A percentile compares a stretch with the other conserved stretches of the same genome.
Evolutionary conservation across 2,888 invertebrate genomes (phyloP).

Genomic region (Tridacna gigas): DNA sequence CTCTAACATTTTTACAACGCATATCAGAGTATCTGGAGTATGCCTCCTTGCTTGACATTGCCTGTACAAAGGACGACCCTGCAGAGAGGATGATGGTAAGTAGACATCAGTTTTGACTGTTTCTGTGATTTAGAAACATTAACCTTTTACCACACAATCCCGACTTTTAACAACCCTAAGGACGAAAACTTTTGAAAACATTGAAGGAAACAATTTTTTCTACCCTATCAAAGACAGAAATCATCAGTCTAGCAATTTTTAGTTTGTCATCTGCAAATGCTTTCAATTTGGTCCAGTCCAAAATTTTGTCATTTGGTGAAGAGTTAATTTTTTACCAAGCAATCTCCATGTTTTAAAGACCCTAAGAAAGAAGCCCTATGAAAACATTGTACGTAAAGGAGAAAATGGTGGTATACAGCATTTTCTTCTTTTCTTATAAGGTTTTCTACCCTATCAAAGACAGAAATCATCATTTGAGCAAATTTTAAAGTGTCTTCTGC

Average conservation of each 20-base stretch:
- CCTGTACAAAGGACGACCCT: constrained; percentile 92
- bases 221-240: not conserved
- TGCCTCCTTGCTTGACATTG: constrained; percentile 90
- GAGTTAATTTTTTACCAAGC: not conserved
- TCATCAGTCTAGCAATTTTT: not conserved
- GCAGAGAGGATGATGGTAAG: constrained; percentile 92
- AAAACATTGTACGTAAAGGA: not conserved
- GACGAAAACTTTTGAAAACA: not conserved
- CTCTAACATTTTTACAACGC: constrained; percentile 96
- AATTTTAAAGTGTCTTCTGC: too few relatives aligned
- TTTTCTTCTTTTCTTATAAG: not conserved
- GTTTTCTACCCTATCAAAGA: not conserved
- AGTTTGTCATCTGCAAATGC: not conserved
- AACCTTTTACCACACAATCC: not conserved
- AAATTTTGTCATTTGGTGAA: not conserved
- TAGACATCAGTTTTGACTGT: not conserved
- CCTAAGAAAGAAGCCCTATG: not conserved
- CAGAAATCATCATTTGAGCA: too few relatives aligned
- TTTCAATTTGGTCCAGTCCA: not conserved
- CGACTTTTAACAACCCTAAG: not conserved
- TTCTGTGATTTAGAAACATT: too few relatives aligned
- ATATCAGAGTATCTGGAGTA: constrained; percentile 98
- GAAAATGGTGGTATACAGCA: not conserved
- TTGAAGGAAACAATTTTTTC: not conserved
- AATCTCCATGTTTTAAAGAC: not conserved